Percentiles rank a stretch among this genome's conserved stretches.
Conservation (phyloP, 2,888 invertebrate genomes). For the Hypena proboscidalis region DNA sequence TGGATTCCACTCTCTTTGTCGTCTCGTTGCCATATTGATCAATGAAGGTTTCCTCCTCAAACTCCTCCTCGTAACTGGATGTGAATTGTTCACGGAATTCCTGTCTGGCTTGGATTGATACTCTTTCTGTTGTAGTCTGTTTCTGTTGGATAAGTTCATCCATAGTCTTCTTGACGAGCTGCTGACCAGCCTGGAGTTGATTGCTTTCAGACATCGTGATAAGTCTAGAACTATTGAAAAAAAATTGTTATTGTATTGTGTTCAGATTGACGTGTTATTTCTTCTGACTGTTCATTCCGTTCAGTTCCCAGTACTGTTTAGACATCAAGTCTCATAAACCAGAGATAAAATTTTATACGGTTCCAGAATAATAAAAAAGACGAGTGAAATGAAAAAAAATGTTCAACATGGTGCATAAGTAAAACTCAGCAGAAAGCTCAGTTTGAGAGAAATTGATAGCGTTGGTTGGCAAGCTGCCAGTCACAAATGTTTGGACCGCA, state of each 20-base stretch:
- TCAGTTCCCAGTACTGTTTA: slow-evolving; percentile 12
- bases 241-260: slow-evolving; percentile 16
- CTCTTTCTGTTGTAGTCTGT: slow-evolving; percentile 72
- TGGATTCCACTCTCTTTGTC: slow-evolving; percentile 76
- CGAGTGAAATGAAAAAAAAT: slow-evolving; percentile 49
- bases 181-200: slow-evolving; percentile 75
- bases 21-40: slow-evolving; percentile 77
- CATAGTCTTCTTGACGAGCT: slow-evolving; percentile 80
- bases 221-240: slow-evolving; percentile 54
- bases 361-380: slow-evolving; percentile 35
- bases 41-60: slow-evolving; percentile 78
- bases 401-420: slow-evolving; percentile 50
- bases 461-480: slow-evolving; percentile 68
- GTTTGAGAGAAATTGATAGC: slow-evolving; percentile 74
- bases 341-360: slow-evolving; percentile 17
- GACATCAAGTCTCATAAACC: slow-evolving; percentile 13
- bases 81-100: slow-evolving; percentile 79
- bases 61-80: slow-evolving; percentile 81
- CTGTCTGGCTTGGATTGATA: slow-evolving; percentile 78
- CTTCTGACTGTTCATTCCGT: slow-evolving; percentile 9
- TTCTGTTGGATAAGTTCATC: slow-evolving; percentile 73
- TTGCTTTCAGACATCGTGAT: slow-evolving; percentile 73
- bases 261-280: slow-evolving; percentile 3
- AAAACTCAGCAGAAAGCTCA: slow-evolving; percentile 61
- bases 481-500: slow-evolving; percentile 63